phyloP scores from a whole-genome alignment of 2,888 invertebrate species.

The Melanchra persicariae region DNA sequence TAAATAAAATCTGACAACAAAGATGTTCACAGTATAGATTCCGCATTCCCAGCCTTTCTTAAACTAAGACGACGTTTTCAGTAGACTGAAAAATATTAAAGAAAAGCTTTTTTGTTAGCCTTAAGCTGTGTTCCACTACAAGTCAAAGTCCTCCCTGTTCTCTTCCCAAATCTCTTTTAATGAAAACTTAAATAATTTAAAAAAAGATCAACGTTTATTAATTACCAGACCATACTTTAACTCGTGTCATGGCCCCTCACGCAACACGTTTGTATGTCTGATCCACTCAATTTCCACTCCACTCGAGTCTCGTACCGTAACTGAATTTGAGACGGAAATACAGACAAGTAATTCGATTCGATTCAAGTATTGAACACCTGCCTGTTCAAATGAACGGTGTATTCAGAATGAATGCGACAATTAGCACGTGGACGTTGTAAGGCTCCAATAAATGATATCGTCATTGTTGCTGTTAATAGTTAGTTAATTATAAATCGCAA shows the following conservation, averaged over 20 bases:
- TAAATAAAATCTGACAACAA: no score
- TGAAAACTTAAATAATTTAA: background rate
- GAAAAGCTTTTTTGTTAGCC: no score
- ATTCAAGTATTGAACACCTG: slow-evolving; percentile 10
- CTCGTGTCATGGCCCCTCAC: background rate
- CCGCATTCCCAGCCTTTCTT: background rate
- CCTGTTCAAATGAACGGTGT: background rate
- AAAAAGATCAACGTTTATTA: no score
- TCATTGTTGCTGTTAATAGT: no score
- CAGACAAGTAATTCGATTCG: slow-evolving; percentile 5
- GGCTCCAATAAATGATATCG: background rate
- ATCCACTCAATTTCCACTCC: background rate
- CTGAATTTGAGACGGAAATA: background rate
- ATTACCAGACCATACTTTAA: background rate
- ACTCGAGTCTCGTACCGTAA: background rate
- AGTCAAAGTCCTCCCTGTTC: no score
- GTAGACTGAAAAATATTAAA: no score
- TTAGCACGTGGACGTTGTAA: background rate
- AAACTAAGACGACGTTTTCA: no score
- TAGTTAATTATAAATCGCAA: background rate
- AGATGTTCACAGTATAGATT: no score
- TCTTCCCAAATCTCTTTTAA: no score
- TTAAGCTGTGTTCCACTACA: no score
- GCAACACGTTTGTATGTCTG: background rate
- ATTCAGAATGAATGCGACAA: slow-evolving; percentile 11